Evolutionary conservation across 2,797 vertebrate genomes (phyloP), one percentile per base, ranked within the genome.

Genomic region (Tympanoctomys barrerae): DNA sequence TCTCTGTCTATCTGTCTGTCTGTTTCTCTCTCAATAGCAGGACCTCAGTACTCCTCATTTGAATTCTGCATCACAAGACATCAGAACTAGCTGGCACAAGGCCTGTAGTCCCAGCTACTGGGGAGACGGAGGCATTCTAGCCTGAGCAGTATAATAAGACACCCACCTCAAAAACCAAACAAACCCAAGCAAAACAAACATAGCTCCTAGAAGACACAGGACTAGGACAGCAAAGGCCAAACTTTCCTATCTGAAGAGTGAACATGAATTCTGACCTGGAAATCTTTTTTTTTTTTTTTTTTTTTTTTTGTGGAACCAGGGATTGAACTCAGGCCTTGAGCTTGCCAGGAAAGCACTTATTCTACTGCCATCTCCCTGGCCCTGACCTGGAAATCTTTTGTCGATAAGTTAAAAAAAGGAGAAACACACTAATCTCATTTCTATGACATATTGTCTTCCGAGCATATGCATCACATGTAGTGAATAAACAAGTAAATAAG

Each of bases 351-450:
- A 54, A 13, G 52, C 52, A 14, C 52, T 13, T 54, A 13, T 54
- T 12, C 12, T 13, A 12, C 12, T 54, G 52, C 52, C 14, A 54
- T 54, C 52, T 54, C 52, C 52, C 12, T 13, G 14, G 52, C 52
- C 52, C 73, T 73, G 52, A 92, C n/a, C 26, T 89, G 87, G 59
- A 95, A 83, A 84, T 26, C n/a, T 91, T 70, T 70, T 78, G 79
- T 82, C 70, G 52, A 16, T 28, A 24, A 7, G 7, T 70, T 66
- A 91, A 39, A 54, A 36, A 77, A 84, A 91, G 75, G 28, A 89
- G 52, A 73, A 87, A 70, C 28, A 93, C 36, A 89, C 31, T 42
- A 75, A 78, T 39, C 33, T 83, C 79, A 64, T 88, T 93, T 91
- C 75, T 26, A 79, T 68, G 39, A 57, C 21, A 19, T 62, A 59